Evolutionary conservation across 2,113 vertebrate genomes (phyloP), one percentile per base, ranked within the genome.

Genomic region (Struthio camelus): DNA sequence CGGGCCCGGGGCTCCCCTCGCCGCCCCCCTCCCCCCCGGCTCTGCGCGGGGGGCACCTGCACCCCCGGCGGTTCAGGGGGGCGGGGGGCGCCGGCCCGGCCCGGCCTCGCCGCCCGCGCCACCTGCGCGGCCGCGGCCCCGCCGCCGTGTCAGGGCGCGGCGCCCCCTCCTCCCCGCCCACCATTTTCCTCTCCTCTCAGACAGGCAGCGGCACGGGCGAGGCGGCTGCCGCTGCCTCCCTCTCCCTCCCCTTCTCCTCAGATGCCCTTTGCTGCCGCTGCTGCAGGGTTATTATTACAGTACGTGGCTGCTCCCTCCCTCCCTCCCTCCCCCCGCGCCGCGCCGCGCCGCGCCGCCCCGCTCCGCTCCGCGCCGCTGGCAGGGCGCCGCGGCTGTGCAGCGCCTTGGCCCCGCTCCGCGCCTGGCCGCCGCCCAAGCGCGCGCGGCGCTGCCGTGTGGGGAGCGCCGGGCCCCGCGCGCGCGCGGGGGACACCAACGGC

Each of bases 271-370:
- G 95, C 94, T 36, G 89, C 96, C 36, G 84, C 84, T 32, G 75
- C 85, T 34, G 97, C 97, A 96, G 98, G 97, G 97, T 96, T 98
- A 97, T 97, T 93, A 95, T 97, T 98, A 98, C 97, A 98, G 97
- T 89, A 77, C 72, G 95, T 94, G 65, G 80, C 96, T 86, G 93
- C 86, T 51, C 56, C 23, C 78, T 8, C 42, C 67, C 36, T n/a
- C n/a, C n/a, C n/a, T n/a, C n/a, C n/a, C n/a, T n/a, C n/a, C n/a
- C n/a, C n/a, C n/a, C n/a, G n/a, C n/a, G n/a, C n/a, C n/a, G n/a
- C n/a, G n/a, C n/a, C n/a, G n/a, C n/a, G n/a, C n/a, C n/a, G n/a
- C n/a, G n/a, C n/a, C n/a, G n/a, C n/a, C 90, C 90, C 85, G 87
- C 94, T 80, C 75, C 91, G 38, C 58, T 80, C 56, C 58, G 95